These are phyloP conservation scores for Malurus cyaneus DNA, from an alignment of 2,113 vertebrate species.

Conservation along the genomic window DNA sequence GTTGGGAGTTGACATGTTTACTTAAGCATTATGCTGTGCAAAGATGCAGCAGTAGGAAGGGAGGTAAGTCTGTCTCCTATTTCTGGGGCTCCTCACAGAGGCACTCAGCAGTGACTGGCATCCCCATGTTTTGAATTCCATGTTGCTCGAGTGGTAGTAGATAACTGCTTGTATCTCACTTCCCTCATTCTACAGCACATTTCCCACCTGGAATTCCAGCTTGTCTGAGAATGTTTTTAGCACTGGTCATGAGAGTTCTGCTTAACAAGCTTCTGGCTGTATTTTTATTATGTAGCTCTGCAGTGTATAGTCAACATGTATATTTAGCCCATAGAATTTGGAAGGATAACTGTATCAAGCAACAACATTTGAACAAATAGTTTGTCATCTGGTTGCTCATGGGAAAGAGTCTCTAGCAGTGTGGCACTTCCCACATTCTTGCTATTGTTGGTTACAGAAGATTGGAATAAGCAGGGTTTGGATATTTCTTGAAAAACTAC, in stretches of 20 bases:
- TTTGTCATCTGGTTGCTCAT: neutral
- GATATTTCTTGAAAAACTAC: neutral
- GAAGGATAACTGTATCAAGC: neutral
- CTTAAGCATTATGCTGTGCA: neutral
- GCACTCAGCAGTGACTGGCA: neutral
- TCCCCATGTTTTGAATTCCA: neutral
- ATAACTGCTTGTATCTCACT: neutral
- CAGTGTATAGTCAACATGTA: neutral
- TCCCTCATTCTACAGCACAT: neutral
- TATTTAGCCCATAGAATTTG: neutral
- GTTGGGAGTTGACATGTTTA: neutral
- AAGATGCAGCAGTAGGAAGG: neutral
- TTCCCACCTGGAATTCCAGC: neutral
- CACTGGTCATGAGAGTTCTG: neutral
- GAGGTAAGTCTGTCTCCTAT: neutral
- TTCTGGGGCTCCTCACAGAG: neutral
- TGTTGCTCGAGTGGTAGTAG: neutral
- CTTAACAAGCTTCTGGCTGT: neutral
- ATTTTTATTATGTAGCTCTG: neutral
- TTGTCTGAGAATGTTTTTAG: neutral
- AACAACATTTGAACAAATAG: neutral
- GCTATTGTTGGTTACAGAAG: conserved; percentile 2
- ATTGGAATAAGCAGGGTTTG: neutral
- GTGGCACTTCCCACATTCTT: conserved; percentile 25
- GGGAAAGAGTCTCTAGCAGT: neutral